Conservation (phyloP, 2,113 vertebrate genomes). For the Leucosticte australis region DNA sequence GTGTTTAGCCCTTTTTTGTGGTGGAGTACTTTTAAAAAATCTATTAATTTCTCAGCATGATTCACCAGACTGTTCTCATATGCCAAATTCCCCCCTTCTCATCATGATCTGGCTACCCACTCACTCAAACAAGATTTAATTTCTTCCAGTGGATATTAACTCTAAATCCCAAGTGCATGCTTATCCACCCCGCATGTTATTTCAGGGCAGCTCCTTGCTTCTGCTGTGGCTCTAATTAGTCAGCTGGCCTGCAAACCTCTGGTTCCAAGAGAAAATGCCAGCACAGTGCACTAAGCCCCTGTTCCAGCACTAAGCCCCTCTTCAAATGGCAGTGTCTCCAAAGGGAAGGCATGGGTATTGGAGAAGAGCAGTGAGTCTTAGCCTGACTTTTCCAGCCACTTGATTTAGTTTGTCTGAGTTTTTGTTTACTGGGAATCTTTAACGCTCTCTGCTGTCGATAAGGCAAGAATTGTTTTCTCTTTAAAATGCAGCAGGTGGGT, state of each 20-base stretch:
- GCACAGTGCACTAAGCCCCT: neutral
- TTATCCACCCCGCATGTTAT: neutral
- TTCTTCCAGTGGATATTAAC: conserved; percentile 31
- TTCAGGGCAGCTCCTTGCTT: neutral
- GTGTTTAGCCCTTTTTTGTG: neutral
- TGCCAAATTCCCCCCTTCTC: neutral
- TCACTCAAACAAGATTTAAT: conserved; percentile 28
- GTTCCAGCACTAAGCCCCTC: neutral
- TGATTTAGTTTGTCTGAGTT: neutral
- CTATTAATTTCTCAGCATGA: conserved; percentile 1
- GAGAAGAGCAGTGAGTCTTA: neutral
- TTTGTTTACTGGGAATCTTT: neutral
- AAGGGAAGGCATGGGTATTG: neutral
- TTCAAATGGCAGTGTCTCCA: neutral
- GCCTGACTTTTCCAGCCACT: neutral
- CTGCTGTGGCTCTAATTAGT: neutral
- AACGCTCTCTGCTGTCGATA: neutral
- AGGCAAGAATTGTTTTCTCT: neutral
- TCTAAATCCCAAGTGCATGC: neutral
- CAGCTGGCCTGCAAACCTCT: neutral
- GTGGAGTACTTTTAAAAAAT: neutral
- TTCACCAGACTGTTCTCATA: neutral
- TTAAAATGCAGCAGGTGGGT: neutral
- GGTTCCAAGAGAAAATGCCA: neutral
- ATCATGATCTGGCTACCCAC: neutral